Conservation (phyloP, 2,113 vertebrate genomes). For the Sterna hirundo region DNA sequence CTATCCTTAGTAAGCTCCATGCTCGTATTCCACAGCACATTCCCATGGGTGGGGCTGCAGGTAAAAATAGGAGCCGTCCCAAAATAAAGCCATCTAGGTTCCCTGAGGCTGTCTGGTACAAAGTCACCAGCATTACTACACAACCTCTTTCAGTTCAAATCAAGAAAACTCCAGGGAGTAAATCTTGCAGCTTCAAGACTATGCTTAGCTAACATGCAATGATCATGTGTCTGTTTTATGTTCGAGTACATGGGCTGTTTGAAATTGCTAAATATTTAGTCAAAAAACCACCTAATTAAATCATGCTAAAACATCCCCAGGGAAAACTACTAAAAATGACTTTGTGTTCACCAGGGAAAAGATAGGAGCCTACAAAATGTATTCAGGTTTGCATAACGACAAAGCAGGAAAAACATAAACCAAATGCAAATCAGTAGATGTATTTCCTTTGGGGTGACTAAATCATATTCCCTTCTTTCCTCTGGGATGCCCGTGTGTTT, state of each 20-base stretch:
- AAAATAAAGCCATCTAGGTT: background rate
- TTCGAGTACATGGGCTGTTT: background rate
- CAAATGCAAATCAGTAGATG: background rate
- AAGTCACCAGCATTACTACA: background rate
- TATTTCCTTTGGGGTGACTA: conserved; percentile 8
- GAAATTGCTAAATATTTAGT: background rate
- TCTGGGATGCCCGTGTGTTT: background rate
- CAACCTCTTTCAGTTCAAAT: background rate
- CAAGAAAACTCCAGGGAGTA: background rate
- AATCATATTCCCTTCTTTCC: background rate
- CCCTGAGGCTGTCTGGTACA: background rate
- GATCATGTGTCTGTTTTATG: background rate
- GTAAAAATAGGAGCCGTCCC: background rate
- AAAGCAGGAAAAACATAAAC: background rate
- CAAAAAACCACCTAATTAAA: background rate
- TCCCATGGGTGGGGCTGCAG: background rate
- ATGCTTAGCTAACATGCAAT: background rate
- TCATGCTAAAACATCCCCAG: background rate
- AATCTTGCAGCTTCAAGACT: background rate
- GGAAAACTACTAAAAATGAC: background rate
- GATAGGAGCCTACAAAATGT: background rate
- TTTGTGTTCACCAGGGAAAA: background rate
- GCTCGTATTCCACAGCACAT: accelerated
- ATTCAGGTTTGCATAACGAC: background rate
- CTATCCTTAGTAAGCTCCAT: background rate